phyloP scores from a whole-genome alignment of 2,113 vertebrate species.

The Melanotaenia duboulayi region DNA sequence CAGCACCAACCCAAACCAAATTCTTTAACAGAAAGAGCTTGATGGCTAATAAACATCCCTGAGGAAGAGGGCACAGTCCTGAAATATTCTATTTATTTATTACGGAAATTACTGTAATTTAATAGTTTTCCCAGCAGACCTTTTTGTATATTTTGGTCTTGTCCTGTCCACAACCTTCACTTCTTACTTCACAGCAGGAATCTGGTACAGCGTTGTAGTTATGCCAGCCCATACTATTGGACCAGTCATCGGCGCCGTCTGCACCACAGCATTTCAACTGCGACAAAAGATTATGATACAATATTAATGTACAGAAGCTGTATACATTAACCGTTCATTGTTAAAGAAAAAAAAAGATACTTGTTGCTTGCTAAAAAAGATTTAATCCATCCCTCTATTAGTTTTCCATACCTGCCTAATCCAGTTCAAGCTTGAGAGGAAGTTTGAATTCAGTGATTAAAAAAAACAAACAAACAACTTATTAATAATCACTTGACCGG shows the following conservation, averaged over 20 bases:
- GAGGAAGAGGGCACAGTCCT: not conserved
- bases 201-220: slow-evolving; percentile 35
- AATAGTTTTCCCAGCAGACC: slow-evolving; percentile 34
- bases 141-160: not conserved
- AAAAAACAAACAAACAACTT: no score
- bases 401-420: no score
- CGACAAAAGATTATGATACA: not conserved
- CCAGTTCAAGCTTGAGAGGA: no score
- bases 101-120: not conserved
- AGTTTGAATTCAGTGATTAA: no score
- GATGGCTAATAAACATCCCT: slow-evolving; percentile 43
- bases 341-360: no score
- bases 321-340: no score
- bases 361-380: no score
- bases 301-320: not conserved
- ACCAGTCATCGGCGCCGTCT: slow-evolving; percentile 37
- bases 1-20: slow-evolving; percentile 36
- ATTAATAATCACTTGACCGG: no score
- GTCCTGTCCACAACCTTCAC: slow-evolving; percentile 32
- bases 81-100: not conserved
- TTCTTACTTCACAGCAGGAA: slow-evolving; percentile 37
- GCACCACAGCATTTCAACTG: slow-evolving; percentile 64
- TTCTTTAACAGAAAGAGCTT: slow-evolving; percentile 23
- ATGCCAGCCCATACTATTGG: slow-evolving; percentile 31
- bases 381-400: no score